Conservation (phyloP, 2,888 invertebrate species). For the Dascillus cervinus region DNA sequence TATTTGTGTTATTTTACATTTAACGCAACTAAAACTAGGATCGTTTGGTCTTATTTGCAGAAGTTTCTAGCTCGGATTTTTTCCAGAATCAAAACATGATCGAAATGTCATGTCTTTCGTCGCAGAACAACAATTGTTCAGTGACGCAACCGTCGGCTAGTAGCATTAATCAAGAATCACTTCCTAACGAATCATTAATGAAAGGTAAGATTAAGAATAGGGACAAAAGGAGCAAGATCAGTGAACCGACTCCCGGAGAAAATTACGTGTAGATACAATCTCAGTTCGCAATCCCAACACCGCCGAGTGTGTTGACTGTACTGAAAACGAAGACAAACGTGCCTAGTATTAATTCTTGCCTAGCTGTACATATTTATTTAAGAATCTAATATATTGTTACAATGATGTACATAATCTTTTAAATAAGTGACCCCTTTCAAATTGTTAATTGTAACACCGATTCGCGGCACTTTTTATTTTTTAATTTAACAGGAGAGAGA, state of each 20-base stretch:
- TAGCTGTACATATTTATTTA: too few relatives aligned
- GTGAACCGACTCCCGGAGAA: slow-evolving; percentile 19
- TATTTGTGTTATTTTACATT: slow-evolving; percentile 26
- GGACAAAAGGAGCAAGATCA: slow-evolving; percentile 19
- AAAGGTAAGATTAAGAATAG: slow-evolving; percentile 16
- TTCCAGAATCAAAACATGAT: slow-evolving; percentile 50
- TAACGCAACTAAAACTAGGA: slow-evolving; percentile 43
- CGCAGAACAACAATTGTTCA: slow-evolving; percentile 56
- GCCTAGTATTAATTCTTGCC: too few relatives aligned
- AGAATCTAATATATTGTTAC: too few relatives aligned
- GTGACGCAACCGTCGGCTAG: slow-evolving; percentile 26
- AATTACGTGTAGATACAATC: slow-evolving; percentile 27
- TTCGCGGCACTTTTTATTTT: too few relatives aligned
- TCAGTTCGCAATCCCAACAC: too few relatives aligned
- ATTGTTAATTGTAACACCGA: too few relatives aligned
- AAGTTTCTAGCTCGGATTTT: slow-evolving; percentile 45
- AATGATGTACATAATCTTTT: too few relatives aligned
- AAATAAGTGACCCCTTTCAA: too few relatives aligned
- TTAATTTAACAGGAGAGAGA: too few relatives aligned
- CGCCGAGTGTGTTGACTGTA: too few relatives aligned
- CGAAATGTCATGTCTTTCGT: slow-evolving; percentile 59
- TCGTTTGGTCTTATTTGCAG: slow-evolving; percentile 44
- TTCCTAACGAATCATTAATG: slow-evolving; percentile 10
- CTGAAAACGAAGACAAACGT: too few relatives aligned
- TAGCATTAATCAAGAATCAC: slow-evolving; percentile 14